phyloP scores from a whole-genome alignment of 1,140 invertebrate genomes.

The Scylla paramamosain region DNA sequence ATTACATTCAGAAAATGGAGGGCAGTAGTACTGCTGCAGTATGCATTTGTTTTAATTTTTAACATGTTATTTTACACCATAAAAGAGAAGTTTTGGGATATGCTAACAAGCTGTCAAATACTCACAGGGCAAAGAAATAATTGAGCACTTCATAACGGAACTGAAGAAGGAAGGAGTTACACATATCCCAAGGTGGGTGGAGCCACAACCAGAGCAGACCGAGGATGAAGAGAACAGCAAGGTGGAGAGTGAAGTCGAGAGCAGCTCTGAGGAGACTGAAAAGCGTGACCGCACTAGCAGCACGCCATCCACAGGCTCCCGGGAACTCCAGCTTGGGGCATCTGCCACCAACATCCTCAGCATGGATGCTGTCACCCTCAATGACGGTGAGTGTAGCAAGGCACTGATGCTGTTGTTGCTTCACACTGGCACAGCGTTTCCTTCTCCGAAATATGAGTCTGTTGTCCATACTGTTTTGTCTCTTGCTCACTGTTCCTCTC shows the following conservation, averaged over 20 bases:
- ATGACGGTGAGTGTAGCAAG: slow-evolving; percentile 52
- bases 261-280: slow-evolving; percentile 59
- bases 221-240: slow-evolving; percentile 82
- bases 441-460: not conserved
- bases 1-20: too few species aligned
- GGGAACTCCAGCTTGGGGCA: slow-evolving; percentile 78
- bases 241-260: slow-evolving; percentile 77
- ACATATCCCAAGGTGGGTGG: slow-evolving; percentile 80
- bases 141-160: slow-evolving; percentile 94
- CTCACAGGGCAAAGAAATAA: slow-evolving; percentile 95
- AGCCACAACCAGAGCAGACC: slow-evolving; percentile 49
- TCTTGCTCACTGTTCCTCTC: not conserved
- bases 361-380: slow-evolving; percentile 60
- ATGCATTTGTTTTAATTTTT: too few species aligned
- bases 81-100: too few species aligned
- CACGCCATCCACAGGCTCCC: slow-evolving; percentile 66
- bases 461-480: not conserved
- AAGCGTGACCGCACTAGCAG: slow-evolving; percentile 56
- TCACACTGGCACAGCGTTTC: not conserved
- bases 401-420: not conserved
- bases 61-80: too few species aligned
- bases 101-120: not conserved
- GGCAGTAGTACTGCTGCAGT: too few species aligned
- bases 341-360: slow-evolving; percentile 77
- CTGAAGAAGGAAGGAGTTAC: slow-evolving; percentile 91